Evolutionary conservation across 1,140 invertebrate genomes (phyloP).

Genomic region (Whitmania pigra): DNA sequence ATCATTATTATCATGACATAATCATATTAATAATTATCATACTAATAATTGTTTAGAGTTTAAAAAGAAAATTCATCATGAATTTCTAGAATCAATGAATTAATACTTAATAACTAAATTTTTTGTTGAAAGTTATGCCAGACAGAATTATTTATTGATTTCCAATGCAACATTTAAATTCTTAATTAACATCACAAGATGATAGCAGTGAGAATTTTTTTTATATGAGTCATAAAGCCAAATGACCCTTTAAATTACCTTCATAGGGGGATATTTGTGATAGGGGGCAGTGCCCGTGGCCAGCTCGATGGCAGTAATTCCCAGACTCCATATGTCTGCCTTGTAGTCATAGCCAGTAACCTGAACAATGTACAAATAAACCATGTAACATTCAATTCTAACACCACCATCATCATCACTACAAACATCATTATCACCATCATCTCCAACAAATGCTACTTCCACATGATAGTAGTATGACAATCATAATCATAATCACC

Average conservation of each 20-base stretch:
- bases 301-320: conserved; percentile 96
- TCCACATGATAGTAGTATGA: neutral
- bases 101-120: no score
- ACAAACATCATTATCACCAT: no score
- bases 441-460: neutral
- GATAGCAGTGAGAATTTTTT: no score
- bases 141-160: no score
- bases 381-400: neutral
- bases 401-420: neutral
- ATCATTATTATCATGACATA: no score
- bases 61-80: no score
- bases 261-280: conserved; percentile 98
- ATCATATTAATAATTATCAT: no score
- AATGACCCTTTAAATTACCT: conserved; percentile 47
- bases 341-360: conserved; percentile 97
- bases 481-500: conserved; percentile 44
- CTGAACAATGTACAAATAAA: conserved; percentile 32
- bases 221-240: no score
- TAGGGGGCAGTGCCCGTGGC: conserved; percentile 96
- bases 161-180: no score
- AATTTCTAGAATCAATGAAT: no score
- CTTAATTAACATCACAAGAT: no score
- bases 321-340: conserved; percentile 99
- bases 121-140: no score
- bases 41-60: neutral